Evolutionary conservation across 1,140 invertebrate species (phyloP).

Genomic region (Pomacea maculata): DNA sequence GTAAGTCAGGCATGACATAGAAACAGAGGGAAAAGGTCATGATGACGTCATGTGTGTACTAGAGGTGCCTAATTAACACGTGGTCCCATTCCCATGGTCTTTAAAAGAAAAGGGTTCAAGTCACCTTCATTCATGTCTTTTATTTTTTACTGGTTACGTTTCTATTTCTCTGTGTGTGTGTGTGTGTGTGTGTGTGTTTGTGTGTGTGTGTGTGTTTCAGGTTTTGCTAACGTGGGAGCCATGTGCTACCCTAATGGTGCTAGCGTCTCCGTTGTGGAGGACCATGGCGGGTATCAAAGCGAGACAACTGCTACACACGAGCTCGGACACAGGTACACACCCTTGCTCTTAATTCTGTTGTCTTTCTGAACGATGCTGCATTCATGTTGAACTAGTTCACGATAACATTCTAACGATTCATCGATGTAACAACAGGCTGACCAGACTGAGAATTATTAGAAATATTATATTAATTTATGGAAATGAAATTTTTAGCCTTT

Average conservation of each 20-base stretch:
- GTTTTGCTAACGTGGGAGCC: conserved; percentile 23
- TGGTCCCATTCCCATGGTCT: too few relatives aligned
- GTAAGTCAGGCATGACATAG: too few relatives aligned
- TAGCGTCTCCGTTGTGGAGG: conserved; percentile 32
- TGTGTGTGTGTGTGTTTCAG: conserved; percentile 17
- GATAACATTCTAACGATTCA: too few relatives aligned
- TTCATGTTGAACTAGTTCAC: too few relatives aligned
- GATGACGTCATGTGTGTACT: too few relatives aligned
- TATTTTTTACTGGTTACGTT: background rate
- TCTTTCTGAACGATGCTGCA: background rate
- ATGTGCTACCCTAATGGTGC: conserved; percentile 19
- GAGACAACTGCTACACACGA: conserved; percentile 28
- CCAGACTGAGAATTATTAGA: background rate
- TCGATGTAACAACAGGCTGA: too few relatives aligned
- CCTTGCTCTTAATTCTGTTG: background rate
- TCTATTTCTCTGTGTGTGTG: conserved; percentile 3
- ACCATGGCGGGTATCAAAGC: conserved; percentile 29
- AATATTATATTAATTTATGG: background rate
- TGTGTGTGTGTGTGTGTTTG: conserved; percentile 10
- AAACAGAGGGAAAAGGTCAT: too few relatives aligned
- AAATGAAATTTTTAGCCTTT: background rate
- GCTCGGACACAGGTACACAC: conserved; percentile 32
- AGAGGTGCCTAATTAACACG: too few relatives aligned
- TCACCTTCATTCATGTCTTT: background rate
- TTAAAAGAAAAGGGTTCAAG: too few relatives aligned